Evolutionary conservation across 2,113 vertebrate species (phyloP).

Genomic region (Peucedramus taeniatus): DNA sequence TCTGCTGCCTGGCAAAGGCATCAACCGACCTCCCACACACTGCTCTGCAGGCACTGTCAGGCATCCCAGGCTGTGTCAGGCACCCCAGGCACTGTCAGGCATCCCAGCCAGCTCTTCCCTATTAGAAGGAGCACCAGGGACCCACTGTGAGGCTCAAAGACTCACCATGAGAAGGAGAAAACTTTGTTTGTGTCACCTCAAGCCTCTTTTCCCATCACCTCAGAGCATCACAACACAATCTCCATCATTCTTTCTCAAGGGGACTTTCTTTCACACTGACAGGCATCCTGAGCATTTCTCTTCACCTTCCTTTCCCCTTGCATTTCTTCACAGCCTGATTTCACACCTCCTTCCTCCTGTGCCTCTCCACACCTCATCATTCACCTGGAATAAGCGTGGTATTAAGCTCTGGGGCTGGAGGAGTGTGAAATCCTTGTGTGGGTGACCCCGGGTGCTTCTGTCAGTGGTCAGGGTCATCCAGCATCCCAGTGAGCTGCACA

Average conservation of each 20-base stretch:
- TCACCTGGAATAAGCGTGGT: neutral
- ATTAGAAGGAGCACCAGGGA: neutral
- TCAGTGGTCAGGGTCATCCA: neutral
- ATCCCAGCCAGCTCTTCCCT: neutral
- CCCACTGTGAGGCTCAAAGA: neutral
- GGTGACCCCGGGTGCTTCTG: neutral
- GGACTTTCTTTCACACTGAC: neutral
- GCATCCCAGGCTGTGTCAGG: neutral
- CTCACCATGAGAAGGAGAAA: neutral
- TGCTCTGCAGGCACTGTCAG: neutral
- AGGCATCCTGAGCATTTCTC: neutral
- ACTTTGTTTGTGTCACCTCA: neutral
- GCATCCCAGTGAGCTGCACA: neutral
- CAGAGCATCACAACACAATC: neutral
- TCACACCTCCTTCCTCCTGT: neutral
- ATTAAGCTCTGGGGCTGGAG: neutral
- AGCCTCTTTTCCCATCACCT: neutral
- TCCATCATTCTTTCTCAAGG: neutral
- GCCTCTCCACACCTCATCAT: neutral
- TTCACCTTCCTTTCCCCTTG: neutral
- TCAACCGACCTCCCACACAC: neutral
- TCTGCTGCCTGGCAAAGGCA: conserved; percentile 33
- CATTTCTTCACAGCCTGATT: neutral
- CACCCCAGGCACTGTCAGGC: neutral
- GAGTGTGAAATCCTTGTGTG: neutral